Conservation (phyloP, 2,888 invertebrate species). For the Diarsia mendica region DNA sequence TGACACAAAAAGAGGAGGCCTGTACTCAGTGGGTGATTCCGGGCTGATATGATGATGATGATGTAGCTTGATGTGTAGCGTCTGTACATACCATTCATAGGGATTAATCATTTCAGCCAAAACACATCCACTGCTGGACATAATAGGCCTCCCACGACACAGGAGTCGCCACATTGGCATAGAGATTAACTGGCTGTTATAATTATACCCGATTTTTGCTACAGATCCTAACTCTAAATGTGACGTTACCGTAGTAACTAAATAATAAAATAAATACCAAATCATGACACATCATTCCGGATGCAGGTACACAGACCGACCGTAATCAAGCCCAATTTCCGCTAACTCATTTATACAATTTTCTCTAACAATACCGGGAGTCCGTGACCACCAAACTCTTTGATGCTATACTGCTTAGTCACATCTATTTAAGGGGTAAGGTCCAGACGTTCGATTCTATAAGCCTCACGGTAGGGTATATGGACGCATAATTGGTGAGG, state of each 20-base stretch:
- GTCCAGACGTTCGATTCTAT: constrained; percentile 50
- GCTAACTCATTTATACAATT: constrained; percentile 43
- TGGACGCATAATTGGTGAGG: constrained; percentile 66
- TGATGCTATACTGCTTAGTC: constrained; percentile 51
- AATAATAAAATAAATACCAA: neutral
- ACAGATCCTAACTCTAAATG: neutral
- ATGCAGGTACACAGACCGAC: neutral
- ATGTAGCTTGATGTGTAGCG: too few species aligned
- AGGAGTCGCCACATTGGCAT: too few species aligned
- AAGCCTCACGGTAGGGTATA: constrained; percentile 50
- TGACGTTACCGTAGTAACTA: neutral
- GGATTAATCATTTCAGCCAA: too few species aligned
- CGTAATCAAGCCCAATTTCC: constrained; percentile 14
- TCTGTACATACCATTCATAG: too few species aligned
- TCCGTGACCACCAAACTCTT: constrained; percentile 29
- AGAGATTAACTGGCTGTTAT: neutral
- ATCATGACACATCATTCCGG: neutral
- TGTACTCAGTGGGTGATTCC: too few species aligned
- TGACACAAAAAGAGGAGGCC: too few species aligned
- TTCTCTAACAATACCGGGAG: constrained; percentile 38
- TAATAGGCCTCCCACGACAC: too few species aligned
- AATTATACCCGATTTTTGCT: neutral
- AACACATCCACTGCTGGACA: too few species aligned
- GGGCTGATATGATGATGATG: too few species aligned
- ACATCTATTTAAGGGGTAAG: constrained; percentile 41